These are phyloP conservation scores for Somateria mollissima DNA, from an alignment of 2,797 vertebrate species.

Conservation along the genomic window DNA sequence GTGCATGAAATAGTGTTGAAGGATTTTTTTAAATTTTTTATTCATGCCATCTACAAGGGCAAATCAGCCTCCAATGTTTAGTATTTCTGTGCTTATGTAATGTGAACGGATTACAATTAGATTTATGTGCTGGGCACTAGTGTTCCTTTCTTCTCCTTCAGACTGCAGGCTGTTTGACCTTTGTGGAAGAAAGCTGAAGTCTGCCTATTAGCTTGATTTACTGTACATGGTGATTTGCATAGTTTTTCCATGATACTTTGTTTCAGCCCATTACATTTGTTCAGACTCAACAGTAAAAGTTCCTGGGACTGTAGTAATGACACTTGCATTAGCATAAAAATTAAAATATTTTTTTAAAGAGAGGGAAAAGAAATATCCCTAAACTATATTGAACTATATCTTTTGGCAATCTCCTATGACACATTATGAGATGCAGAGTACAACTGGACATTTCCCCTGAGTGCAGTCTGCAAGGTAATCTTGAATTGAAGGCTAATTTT, in stretches of 20 bases:
- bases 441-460: not conserved
- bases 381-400: conserved; percentile 6
- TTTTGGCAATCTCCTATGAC: not conserved
- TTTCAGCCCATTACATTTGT: conserved; percentile 71
- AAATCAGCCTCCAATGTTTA: not conserved
- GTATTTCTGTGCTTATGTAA: not conserved
- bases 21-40: not conserved
- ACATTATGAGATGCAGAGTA: not conserved
- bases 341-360: conserved; percentile 24
- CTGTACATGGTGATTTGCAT: conserved; percentile 63
- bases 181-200: conserved; percentile 22
- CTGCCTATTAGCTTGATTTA: conserved; percentile 72
- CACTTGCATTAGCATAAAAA: conserved; percentile 30
- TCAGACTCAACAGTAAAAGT: conserved; percentile 40
- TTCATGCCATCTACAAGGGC: not conserved
- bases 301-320: conserved; percentile 41
- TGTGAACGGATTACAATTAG: not conserved
- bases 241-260: conserved; percentile 70
- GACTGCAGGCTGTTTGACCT: not conserved
- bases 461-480: not conserved
- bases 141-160: not conserved
- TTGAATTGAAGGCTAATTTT: conserved; percentile 24
- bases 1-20: not conserved
- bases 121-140: not conserved
- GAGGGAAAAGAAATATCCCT: conserved; percentile 1